A percentile compares a stretch with the other conserved stretches of the same genome.
Evolutionary conservation across 2,888 invertebrate species (phyloP).

Genomic region (Ichneumoninae sp.): DNA sequence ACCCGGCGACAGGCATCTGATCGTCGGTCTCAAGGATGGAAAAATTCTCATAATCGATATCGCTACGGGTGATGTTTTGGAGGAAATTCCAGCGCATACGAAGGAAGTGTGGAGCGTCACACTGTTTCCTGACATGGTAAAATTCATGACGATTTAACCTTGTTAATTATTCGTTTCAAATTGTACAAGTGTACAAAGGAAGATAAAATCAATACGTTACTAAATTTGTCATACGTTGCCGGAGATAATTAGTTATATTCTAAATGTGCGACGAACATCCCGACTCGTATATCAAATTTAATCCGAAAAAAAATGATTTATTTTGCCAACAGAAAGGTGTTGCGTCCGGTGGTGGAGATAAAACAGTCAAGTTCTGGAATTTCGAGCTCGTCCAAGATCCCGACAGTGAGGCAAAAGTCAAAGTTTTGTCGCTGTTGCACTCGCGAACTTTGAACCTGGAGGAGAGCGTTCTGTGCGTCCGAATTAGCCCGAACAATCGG

Average conservation of each 20-base stretch:
- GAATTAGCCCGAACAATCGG: constrained; percentile 93
- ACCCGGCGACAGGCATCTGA: constrained; percentile 95
- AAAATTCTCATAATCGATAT: constrained; percentile 93
- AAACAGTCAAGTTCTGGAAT: constrained; percentile 96
- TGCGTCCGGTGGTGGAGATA: constrained; percentile 94
- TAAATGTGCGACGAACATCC: constrained; percentile 1
- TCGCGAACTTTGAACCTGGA: constrained; percentile 93
- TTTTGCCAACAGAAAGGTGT: constrained; percentile 88
- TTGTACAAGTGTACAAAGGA: background rate
- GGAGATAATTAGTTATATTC: too few relatives aligned
- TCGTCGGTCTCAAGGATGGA: constrained; percentile 95
- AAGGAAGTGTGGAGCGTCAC: constrained; percentile 92
- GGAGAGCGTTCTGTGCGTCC: constrained; percentile 93
- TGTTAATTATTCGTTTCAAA: too few relatives aligned
- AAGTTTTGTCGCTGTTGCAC: constrained; percentile 91
- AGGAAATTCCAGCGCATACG: constrained; percentile 93
- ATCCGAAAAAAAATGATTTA: constrained; percentile 43
- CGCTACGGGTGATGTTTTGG: constrained; percentile 91
- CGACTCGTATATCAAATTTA: constrained; percentile 14
- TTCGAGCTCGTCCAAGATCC: constrained; percentile 93
- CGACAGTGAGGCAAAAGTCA: constrained; percentile 87
- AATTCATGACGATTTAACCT: constrained; percentile 49
- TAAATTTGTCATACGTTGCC: too few relatives aligned
- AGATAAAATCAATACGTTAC: too few relatives aligned
- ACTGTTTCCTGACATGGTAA: constrained; percentile 92